Evolutionary conservation across 1,140 invertebrate species (phyloP).

Genomic region (Uloborus diversus): DNA sequence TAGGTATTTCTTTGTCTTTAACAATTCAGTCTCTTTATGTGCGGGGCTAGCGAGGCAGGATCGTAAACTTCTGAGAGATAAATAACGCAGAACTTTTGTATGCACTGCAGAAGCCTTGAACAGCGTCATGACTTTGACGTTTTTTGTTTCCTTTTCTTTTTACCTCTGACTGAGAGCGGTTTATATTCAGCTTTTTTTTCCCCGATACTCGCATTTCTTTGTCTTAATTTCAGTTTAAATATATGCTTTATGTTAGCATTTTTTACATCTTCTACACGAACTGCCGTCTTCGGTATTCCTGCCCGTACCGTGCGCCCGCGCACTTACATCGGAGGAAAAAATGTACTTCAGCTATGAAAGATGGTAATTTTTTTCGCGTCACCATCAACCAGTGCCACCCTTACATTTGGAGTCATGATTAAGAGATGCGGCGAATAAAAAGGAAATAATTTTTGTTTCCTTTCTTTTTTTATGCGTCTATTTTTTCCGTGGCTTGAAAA

Average conservation of each 20-base stretch:
- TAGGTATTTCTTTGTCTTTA: slow-evolving; percentile 38
- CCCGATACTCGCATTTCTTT: slow-evolving; percentile 18
- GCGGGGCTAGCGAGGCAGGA: slow-evolving; percentile 13
- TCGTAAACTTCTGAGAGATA: slow-evolving; percentile 39
- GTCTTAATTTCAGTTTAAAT: slow-evolving; percentile 44
- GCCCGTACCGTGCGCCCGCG: no score
- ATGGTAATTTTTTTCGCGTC: slow-evolving; percentile 14
- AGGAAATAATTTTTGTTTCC: not conserved
- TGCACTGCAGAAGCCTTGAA: slow-evolving; percentile 24
- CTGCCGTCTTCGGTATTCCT: not conserved
- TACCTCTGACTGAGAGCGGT: not conserved
- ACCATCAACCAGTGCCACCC: not conserved
- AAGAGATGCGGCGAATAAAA: not conserved
- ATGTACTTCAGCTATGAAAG: not conserved
- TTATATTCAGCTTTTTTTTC: slow-evolving; percentile 11
- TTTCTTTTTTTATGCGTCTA: not conserved
- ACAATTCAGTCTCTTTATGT: slow-evolving; percentile 36
- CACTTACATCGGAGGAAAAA: not conserved
- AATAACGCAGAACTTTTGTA: slow-evolving; percentile 39
- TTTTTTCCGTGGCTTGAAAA: not conserved
- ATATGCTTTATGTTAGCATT: slow-evolving; percentile 6
- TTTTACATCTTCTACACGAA: slow-evolving; percentile 12
- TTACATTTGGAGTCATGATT: not conserved
- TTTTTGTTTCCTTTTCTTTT: not conserved
- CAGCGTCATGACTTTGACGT: slow-evolving; percentile 6